These are phyloP conservation scores for Parapsyche elsis DNA, from an alignment of 1,140 invertebrate species.

Conservation along the genomic window DNA sequence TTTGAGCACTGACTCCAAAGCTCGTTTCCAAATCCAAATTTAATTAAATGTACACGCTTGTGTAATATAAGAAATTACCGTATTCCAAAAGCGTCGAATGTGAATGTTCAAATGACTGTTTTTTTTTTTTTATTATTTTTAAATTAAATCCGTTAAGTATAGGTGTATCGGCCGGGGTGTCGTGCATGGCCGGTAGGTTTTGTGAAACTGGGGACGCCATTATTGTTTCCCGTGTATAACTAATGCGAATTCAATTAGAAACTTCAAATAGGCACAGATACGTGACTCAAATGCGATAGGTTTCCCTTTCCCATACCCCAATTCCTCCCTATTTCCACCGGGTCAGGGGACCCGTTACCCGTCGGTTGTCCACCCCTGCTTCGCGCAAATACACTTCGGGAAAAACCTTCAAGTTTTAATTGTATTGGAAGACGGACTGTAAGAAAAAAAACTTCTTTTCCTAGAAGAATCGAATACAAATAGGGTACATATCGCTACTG, in stretches of 20 bases:
- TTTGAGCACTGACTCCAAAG: no score
- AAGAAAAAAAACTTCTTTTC: background rate
- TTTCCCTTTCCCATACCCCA: background rate
- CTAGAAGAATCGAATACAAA: no score
- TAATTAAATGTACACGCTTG: no score
- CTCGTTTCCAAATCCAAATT: no score
- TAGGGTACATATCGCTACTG: no score
- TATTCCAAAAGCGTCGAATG: no score
- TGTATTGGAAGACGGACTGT: background rate
- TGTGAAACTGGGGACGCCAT: background rate
- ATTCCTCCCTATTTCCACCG: background rate
- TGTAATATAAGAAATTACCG: no score
- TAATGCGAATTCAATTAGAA: slow-evolving; percentile 55
- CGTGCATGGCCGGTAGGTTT: background rate
- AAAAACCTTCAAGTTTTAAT: slow-evolving; percentile 20
- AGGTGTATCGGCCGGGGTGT: background rate
- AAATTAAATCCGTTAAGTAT: slow-evolving; percentile 2
- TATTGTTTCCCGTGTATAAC: slow-evolving; percentile 46
- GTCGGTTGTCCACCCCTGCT: background rate
- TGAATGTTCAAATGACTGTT: no score
- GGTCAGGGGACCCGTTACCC: background rate
- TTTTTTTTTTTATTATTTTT: no score
- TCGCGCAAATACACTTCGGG: background rate
- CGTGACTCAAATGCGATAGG: slow-evolving; percentile 49
- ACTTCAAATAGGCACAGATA: slow-evolving; percentile 51